Conservation (phyloP, 1,140 invertebrate species). For the Tyrophagus putrescentiae region DNA sequence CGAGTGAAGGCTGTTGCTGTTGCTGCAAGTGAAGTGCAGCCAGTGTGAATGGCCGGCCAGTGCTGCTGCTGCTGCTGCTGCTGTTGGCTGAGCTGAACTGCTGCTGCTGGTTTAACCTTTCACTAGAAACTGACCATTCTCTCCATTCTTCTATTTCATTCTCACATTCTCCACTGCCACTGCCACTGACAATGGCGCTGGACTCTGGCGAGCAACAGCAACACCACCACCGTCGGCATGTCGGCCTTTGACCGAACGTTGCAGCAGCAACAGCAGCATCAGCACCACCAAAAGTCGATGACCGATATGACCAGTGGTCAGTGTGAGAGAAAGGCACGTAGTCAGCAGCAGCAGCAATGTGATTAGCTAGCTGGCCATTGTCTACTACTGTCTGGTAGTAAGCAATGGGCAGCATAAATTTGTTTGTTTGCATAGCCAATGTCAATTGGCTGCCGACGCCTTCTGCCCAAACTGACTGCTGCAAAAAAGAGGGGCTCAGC, state of each 20-base stretch:
- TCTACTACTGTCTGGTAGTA: background rate
- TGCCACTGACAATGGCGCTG: background rate
- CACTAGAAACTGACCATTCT: no score
- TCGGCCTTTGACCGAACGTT: background rate
- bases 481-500: background rate
- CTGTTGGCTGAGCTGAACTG: no score
- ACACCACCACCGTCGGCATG: background rate
- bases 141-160: no score
- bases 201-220: no score
- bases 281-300: background rate
- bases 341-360: background rate
- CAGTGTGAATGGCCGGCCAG: background rate
- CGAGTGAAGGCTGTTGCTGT: background rate
- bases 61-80: no score
- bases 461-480: background rate
- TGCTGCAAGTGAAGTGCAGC: no score
- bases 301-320: conserved; percentile 3
- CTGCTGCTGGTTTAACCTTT: no score
- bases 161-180: no score
- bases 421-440: background rate
- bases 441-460: background rate
- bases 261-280: background rate
- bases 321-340: background rate
- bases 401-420: background rate
- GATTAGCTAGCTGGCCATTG: background rate